Evolutionary conservation across 2,113 vertebrate species (phyloP), one percentile per base, ranked within the genome.

Genomic region (Suncus etruscus): DNA sequence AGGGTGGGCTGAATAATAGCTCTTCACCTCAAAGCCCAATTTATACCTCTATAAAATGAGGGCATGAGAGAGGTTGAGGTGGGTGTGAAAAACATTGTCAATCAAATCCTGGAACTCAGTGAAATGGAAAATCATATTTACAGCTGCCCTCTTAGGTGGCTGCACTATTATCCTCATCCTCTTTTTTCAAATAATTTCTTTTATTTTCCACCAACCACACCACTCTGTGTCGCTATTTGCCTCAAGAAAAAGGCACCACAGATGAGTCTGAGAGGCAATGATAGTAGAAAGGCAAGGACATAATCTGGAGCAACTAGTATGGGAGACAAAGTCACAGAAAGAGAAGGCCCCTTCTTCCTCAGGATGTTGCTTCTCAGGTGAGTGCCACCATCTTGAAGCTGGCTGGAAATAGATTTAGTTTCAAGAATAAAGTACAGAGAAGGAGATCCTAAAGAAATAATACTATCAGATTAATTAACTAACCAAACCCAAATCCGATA

Each of bases 331-430:
- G 77, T 2, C 51, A 27, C 31, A 9, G 58, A n/a, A n/a, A 72
- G 45, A 61, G 39, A 18, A n/a, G 18, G 51, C 76, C 51, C 27
- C 76, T 22, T 68, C 14, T 1, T 69, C 18, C 27, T 32, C 68
- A 77, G 18, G 29, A 15, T 12, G 25, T 20, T 24, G 4, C 68
- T 85, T 77, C 80, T 80, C 45, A 16, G n/a, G 72, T 1, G 48
- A 63, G 39, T 20, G 29, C 11, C 0, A 1, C 65, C 87, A 25
- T 91, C 68, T 91, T 86, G 66, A 92, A 91, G 70, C 39, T 29
- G 70, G 39, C 47, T 45, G 22, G 29, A 92, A 25, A 51, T 11
- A 20, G 73, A 0, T 22, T 51, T 72, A 32, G 39, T 16, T 22
- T 14, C 18, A 24, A 74, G 51, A 8, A 27, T 18, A 39, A 54